Evolutionary conservation across 2,797 vertebrate genomes (phyloP).

Genomic region (Spheniscus humboldti): DNA sequence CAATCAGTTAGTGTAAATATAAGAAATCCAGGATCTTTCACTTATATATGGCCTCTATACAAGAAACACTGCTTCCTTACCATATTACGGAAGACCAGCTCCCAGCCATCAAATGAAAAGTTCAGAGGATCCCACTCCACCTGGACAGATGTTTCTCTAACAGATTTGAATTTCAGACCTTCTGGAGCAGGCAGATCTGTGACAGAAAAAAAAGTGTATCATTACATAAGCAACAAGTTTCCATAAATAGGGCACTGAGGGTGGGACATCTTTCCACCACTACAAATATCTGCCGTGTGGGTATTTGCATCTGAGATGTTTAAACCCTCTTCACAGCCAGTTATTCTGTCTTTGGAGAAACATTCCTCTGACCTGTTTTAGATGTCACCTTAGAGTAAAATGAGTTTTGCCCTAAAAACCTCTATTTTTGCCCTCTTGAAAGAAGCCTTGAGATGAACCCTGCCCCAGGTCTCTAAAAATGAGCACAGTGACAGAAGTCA

Average conservation of each 20-base stretch:
- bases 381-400: neutral
- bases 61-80: constrained; percentile 69
- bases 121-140: constrained; percentile 96
- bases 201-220: neutral
- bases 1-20: neutral
- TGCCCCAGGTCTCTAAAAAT: neutral
- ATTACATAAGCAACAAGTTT: neutral
- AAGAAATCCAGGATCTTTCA: neutral
- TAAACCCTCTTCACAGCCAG: neutral
- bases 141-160: constrained; percentile 91
- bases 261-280: neutral
- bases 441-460: neutral
- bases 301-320: neutral
- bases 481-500: neutral
- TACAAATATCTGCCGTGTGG: neutral
- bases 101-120: constrained; percentile 93
- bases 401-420: fast-evolving
- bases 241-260: fast-evolving
- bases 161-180: constrained; percentile 93
- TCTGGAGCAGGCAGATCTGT: constrained; percentile 95
- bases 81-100: constrained; percentile 92
- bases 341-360: neutral
- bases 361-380: neutral
- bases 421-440: neutral
- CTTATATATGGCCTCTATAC: neutral